A percentile compares a stretch with the other conserved stretches of the same genome.
phyloP scores from a whole-genome alignment of 1,140 invertebrate genomes.

The Armadillidium nasatum region DNA sequence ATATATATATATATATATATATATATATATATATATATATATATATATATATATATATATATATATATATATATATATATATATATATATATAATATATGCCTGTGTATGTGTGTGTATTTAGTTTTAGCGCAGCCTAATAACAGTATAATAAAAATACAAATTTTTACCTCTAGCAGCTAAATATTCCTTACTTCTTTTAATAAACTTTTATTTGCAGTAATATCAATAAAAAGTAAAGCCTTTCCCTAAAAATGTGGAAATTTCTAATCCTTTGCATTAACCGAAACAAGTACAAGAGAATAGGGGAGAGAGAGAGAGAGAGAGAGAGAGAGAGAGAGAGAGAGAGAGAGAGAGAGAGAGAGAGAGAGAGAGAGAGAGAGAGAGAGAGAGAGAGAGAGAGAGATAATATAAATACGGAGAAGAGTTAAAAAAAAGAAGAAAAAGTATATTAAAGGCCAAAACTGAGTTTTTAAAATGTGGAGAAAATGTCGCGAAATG shows the following conservation, averaged over 20 bases:
- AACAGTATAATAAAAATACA: conserved; percentile 1
- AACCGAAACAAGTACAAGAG: neutral
- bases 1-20: too few relatives aligned
- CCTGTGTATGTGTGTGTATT: neutral
- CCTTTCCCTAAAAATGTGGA: neutral
- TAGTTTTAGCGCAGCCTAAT: neutral
- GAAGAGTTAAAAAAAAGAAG: neutral
- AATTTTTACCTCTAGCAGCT: neutral
- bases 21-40: too few relatives aligned
- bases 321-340: too few relatives aligned
- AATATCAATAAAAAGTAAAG: conserved; percentile 3
- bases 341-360: too few relatives aligned
- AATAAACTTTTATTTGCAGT: conserved; percentile 2
- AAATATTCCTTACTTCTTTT: conserved; percentile 1
- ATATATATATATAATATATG: conserved; percentile 1
- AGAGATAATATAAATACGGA: too few relatives aligned
- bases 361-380: too few relatives aligned
- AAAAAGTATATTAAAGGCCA: neutral
- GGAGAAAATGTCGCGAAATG: neutral
- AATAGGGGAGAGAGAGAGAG: too few relatives aligned
- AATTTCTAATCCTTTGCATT: conserved; percentile 11
- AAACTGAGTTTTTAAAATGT: neutral
- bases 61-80: conserved; percentile 15
- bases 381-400: too few relatives aligned
- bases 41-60: neutral